Conservation (phyloP, 92 coral and sea anemone species). For the Anthopleura xanthogrammica region DNA sequence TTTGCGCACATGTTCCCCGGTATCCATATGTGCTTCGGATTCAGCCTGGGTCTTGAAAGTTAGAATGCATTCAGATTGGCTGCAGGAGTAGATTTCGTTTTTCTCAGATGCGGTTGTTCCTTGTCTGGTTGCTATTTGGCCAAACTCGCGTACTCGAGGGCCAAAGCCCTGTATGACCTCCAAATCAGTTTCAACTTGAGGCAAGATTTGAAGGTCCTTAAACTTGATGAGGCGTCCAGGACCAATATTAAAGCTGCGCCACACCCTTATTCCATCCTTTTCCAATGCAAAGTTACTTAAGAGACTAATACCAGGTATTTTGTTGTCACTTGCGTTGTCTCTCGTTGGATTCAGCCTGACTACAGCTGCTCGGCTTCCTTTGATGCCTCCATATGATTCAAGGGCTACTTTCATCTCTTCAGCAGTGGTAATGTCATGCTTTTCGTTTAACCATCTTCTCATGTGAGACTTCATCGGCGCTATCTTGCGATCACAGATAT, state of each 20-base stretch:
- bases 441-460: conserved; percentile 54
- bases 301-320: conserved; percentile 39
- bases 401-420: conserved; percentile 53
- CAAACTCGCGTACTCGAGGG: neutral
- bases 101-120: neutral
- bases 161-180: neutral
- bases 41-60: conserved; percentile 38
- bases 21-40: conserved; percentile 5
- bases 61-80: conserved; percentile 13
- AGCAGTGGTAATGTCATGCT: conserved; percentile 49
- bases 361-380: conserved; percentile 44
- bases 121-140: neutral
- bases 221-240: conserved; percentile 26
- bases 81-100: neutral
- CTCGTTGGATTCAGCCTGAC: neutral
- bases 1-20: conserved; percentile 18
- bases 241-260: conserved; percentile 44
- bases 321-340: conserved; percentile 9
- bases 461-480: conserved; percentile 62
- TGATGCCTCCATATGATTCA: conserved; percentile 45
- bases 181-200: neutral
- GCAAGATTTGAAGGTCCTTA: neutral
- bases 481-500: conserved; percentile 49
- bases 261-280: conserved; percentile 14
- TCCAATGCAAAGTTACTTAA: conserved; percentile 38